Base-by-base conservation (phyloP, 1,140 invertebrate genomes). In the Drusus annulatus region DNA sequence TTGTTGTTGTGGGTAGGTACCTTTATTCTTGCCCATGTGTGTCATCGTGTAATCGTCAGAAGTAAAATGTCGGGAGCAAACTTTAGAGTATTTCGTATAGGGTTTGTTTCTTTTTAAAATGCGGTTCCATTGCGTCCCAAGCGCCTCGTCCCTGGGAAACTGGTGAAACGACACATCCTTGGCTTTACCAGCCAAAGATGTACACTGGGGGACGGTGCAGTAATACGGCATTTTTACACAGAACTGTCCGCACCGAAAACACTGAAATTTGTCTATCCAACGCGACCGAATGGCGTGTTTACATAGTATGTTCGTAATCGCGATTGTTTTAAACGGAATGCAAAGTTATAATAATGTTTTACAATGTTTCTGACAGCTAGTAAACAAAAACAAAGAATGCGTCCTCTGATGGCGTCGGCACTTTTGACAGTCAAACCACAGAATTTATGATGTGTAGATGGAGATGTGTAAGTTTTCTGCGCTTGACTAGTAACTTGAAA, bases 91-190 rank as follows among this genome's bases (percentile, higher is more conserved):
- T 78, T 89, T 90, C 7, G 88, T 90, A 62, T 88, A 88, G 5
- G 88, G 88, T 81, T 90, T 90, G 13, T 88, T 87, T 78, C 88
- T 83, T 83, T 88, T 89, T 0, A 89, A 79, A 74, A 90, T 87
- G 51, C 85, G 82, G 83, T 89, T 89, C 88, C 88, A 89, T 17
- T 87, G 62, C 75, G 86, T 86, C 6, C 87, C 88, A 13, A 89
- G 81, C 28, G 86, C 86, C 75, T 87, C 86, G 31, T 89, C 88
- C 21, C 87, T 85, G 3, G 88, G 88, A 83, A 89, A 89, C 79
- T 89, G 88, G 78, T 89, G 88, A 80, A 89, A 89, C 0, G 88
- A 89, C 51, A 89, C 88, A 79, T 89, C 87, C 84, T 89, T 89
- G 15, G 86, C 86, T 83, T 88, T 89, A 6, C 88, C 88, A 73